Percentiles rank a stretch among this genome's conserved stretches.
Conservation (phyloP, 2,113 vertebrate genomes). For the Syngnathoides biaculeatus region DNA sequence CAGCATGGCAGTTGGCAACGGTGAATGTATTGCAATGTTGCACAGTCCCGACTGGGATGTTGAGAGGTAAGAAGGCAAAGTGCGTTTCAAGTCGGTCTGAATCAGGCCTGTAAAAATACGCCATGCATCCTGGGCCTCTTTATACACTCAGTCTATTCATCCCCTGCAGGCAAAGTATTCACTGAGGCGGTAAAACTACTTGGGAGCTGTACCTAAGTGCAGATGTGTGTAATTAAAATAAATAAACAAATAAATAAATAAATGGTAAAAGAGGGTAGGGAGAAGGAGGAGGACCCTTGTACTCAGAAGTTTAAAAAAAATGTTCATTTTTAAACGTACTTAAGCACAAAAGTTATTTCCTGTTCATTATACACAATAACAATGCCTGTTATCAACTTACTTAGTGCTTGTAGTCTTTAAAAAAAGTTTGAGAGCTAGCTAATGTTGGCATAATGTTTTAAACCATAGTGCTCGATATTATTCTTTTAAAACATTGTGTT, state of each 20-base stretch:
- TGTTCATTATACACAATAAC: no score
- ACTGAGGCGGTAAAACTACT: neutral
- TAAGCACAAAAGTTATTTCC: no score
- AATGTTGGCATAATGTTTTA: no score
- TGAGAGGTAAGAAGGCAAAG: neutral
- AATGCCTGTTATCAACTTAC: no score
- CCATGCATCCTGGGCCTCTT: slow-evolving; percentile 33
- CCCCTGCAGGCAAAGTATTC: neutral
- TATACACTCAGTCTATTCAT: slow-evolving; percentile 15
- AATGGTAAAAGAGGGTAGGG: no score
- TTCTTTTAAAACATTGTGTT: no score
- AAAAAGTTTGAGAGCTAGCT: no score
- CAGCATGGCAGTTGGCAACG: slow-evolving; percentile 36
- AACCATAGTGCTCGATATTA: no score
- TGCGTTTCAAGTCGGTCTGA: slow-evolving; percentile 46
- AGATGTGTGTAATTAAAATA: neutral
- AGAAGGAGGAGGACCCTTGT: no score
- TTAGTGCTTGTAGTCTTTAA: no score
- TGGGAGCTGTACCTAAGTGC: neutral
- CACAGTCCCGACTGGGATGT: slow-evolving; percentile 12
- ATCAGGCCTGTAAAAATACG: slow-evolving; percentile 39
- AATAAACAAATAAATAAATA: neutral
- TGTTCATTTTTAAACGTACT: no score
- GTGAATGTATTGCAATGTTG: slow-evolving; percentile 9
- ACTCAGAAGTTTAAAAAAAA: no score